phyloP scores from a whole-genome alignment of 1,140 invertebrate genomes.

The Temnothorax longispinosus region DNA sequence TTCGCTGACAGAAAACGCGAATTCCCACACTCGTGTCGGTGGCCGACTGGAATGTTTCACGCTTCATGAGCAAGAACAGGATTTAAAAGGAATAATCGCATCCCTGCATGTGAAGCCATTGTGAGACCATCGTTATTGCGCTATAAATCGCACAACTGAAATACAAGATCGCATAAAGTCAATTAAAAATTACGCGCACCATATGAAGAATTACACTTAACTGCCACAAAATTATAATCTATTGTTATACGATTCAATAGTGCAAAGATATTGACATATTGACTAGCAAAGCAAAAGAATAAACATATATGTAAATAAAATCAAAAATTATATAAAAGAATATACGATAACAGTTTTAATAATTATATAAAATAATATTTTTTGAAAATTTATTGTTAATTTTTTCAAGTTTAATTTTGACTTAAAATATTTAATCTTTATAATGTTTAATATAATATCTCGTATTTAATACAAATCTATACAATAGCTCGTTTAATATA shows the following conservation, averaged over 20 bases:
- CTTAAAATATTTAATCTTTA: neutral
- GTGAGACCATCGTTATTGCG: constrained; percentile 78
- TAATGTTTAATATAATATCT: neutral
- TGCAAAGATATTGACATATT: neutral
- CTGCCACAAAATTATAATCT: neutral
- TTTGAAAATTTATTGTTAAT: neutral
- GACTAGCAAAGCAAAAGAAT: neutral
- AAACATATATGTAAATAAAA: neutral
- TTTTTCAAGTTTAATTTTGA: neutral
- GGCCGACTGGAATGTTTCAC: constrained; percentile 43
- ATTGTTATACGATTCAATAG: neutral
- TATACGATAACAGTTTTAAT: too few relatives aligned
- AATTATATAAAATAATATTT: too few relatives aligned
- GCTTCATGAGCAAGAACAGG: constrained; percentile 54
- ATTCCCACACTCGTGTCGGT: constrained; percentile 48
- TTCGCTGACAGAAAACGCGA: constrained; percentile 12
- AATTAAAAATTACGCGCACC: constrained; percentile 22
- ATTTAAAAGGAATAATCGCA: constrained; percentile 71
- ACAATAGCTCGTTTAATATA: neutral
- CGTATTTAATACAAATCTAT: neutral
- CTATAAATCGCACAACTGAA: constrained; percentile 78
- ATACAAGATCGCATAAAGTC: constrained; percentile 53
- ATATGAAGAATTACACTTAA: neutral
- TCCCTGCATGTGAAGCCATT: constrained; percentile 74
- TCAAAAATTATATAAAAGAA: neutral